These are phyloP conservation scores for Gobius niger DNA, from an alignment of 2,113 vertebrate species.

Conservation along the genomic window DNA sequence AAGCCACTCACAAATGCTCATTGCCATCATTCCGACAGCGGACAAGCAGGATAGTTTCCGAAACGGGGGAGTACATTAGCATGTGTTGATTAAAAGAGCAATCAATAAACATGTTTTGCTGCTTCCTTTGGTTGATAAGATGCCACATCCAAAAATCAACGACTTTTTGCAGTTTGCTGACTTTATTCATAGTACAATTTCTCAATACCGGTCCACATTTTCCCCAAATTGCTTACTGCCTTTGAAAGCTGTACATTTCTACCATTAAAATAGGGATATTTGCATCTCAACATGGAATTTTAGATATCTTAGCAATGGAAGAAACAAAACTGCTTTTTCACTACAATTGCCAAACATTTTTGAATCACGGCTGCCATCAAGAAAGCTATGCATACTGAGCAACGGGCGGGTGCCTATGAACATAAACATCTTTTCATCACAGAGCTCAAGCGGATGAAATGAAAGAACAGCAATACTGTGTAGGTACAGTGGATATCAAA, in stretches of 20 bases:
- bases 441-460: constrained; percentile 9
- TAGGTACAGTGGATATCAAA: constrained; percentile 22
- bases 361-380: constrained; percentile 18
- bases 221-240: background rate
- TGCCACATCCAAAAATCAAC: too few species aligned
- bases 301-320: background rate
- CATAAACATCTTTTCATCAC: constrained; percentile 37
- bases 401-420: constrained; percentile 19
- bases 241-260: background rate
- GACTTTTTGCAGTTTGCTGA: too few species aligned
- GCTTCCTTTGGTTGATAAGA: too few species aligned
- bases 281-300: constrained; percentile 15
- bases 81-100: too few species aligned
- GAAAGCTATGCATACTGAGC: constrained; percentile 22
- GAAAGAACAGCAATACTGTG: constrained; percentile 37
- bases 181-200: too few species aligned
- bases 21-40: too few species aligned
- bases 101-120: too few species aligned
- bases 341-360: constrained; percentile 1
- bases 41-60: too few species aligned
- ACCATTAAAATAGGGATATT: constrained; percentile 6
- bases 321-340: constrained; percentile 19
- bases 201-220: too few species aligned
- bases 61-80: too few species aligned
- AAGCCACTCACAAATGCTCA: too few species aligned